Percentiles rank a stretch among this genome's conserved stretches.
phyloP scores from a whole-genome alignment of 2,113 vertebrate genomes.

The Nematolebias whitei region DNA sequence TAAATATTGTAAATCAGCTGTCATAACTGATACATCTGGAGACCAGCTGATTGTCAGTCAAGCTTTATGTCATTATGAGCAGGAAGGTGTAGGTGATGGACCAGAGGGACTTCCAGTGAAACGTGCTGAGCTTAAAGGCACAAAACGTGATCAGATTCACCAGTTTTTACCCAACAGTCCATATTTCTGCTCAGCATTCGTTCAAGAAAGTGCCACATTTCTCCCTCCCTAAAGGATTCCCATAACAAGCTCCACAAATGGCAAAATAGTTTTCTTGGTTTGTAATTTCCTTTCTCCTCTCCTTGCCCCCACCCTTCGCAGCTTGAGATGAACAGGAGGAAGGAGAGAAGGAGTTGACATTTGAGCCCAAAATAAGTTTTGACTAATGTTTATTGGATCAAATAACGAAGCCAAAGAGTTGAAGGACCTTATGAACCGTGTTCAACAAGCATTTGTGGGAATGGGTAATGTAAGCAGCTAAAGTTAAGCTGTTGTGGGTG shows the following conservation, averaged over 20 bases:
- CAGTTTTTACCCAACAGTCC: not conserved
- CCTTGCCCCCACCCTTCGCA: conserved; percentile 44
- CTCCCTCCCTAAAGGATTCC: conserved; percentile 29
- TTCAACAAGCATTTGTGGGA: conserved; percentile 17
- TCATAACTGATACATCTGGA: not conserved
- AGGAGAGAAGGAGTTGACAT: not conserved
- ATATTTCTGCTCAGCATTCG: conserved; percentile 25
- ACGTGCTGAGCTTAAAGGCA: no score
- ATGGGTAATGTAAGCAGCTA: conserved; percentile 5
- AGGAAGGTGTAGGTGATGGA: no score
- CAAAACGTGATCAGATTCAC: no score
- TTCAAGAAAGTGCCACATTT: conserved; percentile 41
- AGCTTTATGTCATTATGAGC: no score
- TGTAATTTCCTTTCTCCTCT: conserved; percentile 68
- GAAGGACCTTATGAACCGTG: not conserved
- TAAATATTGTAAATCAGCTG: not conserved
- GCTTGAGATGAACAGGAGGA: conserved; percentile 8
- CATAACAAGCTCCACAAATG: conserved; percentile 71
- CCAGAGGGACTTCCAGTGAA: not conserved
- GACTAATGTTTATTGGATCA: conserved; percentile 1
- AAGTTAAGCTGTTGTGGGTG: not conserved
- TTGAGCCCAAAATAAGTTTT: conserved; percentile 36
- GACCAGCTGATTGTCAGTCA: not conserved
- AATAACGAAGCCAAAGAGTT: not conserved
- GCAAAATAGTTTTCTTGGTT: conserved; percentile 72